These are phyloP conservation scores for Aramus guarauna DNA, from an alignment of 2,113 vertebrate species.

Conservation along the genomic window DNA sequence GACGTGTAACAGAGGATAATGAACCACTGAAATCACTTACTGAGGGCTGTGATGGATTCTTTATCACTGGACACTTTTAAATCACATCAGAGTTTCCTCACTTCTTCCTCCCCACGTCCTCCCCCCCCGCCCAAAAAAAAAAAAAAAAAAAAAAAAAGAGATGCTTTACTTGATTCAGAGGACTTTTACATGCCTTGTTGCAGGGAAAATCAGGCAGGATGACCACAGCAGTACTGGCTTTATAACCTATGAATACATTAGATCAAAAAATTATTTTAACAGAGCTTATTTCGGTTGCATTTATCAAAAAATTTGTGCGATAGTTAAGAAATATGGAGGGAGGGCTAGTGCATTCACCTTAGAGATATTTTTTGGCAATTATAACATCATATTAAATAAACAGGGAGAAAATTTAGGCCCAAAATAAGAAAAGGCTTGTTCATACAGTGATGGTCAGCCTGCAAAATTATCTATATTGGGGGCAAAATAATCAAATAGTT, in stretches of 20 bases:
- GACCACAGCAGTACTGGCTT: background rate
- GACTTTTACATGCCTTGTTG: background rate
- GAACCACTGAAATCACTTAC: background rate
- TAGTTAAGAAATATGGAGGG: background rate
- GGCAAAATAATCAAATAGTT: background rate
- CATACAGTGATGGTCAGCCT: background rate
- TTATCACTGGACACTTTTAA: background rate
- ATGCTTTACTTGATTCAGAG: background rate
- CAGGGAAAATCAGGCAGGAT: background rate
- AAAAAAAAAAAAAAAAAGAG: background rate
- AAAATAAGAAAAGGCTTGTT: background rate
- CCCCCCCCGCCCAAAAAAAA: accelerated
- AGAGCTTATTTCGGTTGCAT: background rate
- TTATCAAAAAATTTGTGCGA: background rate
- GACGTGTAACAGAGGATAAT: background rate
- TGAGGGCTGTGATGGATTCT: background rate
- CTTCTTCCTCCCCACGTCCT: background rate
- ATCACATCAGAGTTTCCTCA: background rate
- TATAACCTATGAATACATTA: background rate
- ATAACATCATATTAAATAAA: background rate
- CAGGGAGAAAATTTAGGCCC: background rate
- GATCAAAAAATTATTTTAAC: background rate
- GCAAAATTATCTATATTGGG: background rate
- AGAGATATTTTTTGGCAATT: background rate
- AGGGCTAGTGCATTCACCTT: background rate